Conservation (phyloP, 2,888 invertebrate species). For the Ophraella communa region DNA sequence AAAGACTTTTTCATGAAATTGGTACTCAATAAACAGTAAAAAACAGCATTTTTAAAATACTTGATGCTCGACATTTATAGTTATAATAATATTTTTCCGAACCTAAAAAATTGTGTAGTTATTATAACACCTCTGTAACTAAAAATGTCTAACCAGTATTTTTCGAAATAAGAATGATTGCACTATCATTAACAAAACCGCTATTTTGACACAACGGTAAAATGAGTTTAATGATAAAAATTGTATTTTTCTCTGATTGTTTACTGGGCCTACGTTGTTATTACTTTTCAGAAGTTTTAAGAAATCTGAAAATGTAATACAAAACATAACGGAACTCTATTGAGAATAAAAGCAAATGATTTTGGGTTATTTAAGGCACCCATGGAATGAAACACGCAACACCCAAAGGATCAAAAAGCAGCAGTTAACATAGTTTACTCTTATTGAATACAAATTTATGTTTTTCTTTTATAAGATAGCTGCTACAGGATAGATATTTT, state of each 20-base stretch:
- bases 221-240: neutral
- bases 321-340: neutral
- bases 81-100: too few relatives aligned
- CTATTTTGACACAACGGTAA: neutral
- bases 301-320: neutral
- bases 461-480: too few relatives aligned
- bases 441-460: too few relatives aligned
- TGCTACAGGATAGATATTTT: too few relatives aligned
- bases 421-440: neutral
- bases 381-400: neutral
- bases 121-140: too few relatives aligned
- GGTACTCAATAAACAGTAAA: too few relatives aligned
- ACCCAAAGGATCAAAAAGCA: neutral
- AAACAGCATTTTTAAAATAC: too few relatives aligned
- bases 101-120: too few relatives aligned
- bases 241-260: neutral
- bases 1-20: too few relatives aligned
- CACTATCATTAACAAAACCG: neutral
- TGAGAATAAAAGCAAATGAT: neutral
- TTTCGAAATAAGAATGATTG: neutral
- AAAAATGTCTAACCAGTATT: neutral
- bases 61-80: too few relatives aligned
- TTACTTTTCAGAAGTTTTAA: neutral
- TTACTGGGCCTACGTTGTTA: neutral
- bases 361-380: neutral